Base-by-base conservation (phyloP, 2,888 invertebrate genomes). In the Apoderus coryli region DNA sequence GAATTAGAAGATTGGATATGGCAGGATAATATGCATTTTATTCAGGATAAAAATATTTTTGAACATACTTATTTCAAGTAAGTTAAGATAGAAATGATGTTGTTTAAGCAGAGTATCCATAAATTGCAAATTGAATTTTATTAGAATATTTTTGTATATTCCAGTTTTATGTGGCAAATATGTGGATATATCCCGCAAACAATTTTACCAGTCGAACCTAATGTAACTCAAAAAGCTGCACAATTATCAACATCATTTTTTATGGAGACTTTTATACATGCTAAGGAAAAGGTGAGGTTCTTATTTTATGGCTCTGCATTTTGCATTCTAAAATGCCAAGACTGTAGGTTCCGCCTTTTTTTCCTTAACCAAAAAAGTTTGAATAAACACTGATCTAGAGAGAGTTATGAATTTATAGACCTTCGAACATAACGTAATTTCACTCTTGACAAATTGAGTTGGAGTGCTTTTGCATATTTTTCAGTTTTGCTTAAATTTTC, bases 1-100 rank as follows among this genome's bases (percentile, higher is more conserved):
- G 89, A 89, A 44, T 62, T 92, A 22, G 84, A 86, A 52, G 81
- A 85, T 57, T 92, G 90, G 92, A 92, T 93, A 44, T 93, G 92
- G 92, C 80, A 88, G 52, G 93, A 93, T 60, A 93, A 93, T 56
- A 84, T 84, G 72, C 84, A 89, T 54, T 93, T 92, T 52, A 65
- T 93, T 31, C 85, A 86, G 50, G 92, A 93, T 57, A 86, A 89
- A 52, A 90, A 89, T 54, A 88, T 93, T 47, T 92, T 93, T 53
- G 92, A 93, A 50, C 92, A 92, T 52, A 84, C 85, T 0, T 93
- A 93, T 54, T 92, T 92, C 57, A 81, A 81, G 84, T 85, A 50
- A 69, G 76, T 61, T 19, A 19, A n/a, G n/a, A n/a, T n/a, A n/a
- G 16, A 26, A 4, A 3, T 26, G 14, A 14, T 15, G 12, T 28